Evolutionary conservation across 2,113 vertebrate genomes (phyloP).

Genomic region (Chionomys nivalis): DNA sequence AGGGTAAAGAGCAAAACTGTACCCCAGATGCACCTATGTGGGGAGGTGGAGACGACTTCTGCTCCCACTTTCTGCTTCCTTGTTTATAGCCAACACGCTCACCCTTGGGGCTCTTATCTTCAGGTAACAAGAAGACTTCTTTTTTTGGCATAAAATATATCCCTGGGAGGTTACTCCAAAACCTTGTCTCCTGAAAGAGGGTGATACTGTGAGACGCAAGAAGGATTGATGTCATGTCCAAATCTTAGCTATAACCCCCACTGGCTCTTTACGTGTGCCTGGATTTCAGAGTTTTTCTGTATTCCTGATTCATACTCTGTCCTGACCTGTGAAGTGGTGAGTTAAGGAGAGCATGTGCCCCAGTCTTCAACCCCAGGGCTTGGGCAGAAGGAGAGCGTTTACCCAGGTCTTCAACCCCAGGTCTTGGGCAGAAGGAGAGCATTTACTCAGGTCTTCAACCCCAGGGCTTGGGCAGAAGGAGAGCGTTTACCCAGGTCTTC

Average conservation of each 20-base stretch:
- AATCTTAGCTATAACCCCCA: background rate
- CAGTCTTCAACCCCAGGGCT: background rate
- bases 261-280: background rate
- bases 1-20: background rate
- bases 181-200: background rate
- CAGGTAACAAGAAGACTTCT: background rate
- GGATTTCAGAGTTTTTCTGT: background rate
- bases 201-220: fast-evolving
- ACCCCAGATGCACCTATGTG: background rate
- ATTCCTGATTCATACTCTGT: background rate
- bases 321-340: background rate
- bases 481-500: background rate
- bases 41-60: background rate
- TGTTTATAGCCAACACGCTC: background rate
- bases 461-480: background rate
- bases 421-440: background rate
- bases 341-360: background rate
- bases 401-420: background rate
- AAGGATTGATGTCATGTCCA: background rate
- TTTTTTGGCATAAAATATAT: background rate
- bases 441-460: background rate
- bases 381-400: too few species aligned
- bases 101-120: background rate
- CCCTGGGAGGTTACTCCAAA: background rate
- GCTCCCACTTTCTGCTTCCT: background rate